Evolutionary conservation across 2,113 vertebrate genomes (phyloP), one percentile per base, ranked within the genome.

Genomic region (Archilochus colubris): DNA sequence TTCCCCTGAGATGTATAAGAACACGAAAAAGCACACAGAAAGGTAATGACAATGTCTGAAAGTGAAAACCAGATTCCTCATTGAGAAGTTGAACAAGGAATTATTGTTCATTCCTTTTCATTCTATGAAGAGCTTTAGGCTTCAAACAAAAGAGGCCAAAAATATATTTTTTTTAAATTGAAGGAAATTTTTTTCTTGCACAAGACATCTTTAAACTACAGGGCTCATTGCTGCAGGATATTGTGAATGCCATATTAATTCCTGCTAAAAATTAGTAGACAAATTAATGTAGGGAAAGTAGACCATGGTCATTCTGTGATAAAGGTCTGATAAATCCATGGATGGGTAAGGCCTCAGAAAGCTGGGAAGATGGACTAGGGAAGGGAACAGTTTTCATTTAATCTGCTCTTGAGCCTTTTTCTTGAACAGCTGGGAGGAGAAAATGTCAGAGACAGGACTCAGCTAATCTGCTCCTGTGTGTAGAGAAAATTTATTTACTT

Each of bases 1-100:
- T 4, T 91, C 95, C 80, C 88, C 53, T 38, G 95, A 75, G 95
- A 84, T 28, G 50, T 24, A 68, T 69, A 86, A 84, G 59, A 91
- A 83, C 86, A 83, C 0, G 4, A 67, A 78, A 83, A 95, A 90
- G 36, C 31, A 78, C 61, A 61, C 14, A 81, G 91, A 78, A 59
- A 61, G 40, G 62, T 69, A 72, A 25, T 10, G 82, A 58, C 0
- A 0, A 31, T 43, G 14, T 7, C 88, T 91, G 68, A 55, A 51
- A 88, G 38, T 76, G 53, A 57, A 86, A 83, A 90, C 7, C 43
- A 67, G 24, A 63, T 88, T 94, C 46, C 28, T 77, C 51, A 23
- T 12, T 1, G 0, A 86, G 88, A 51, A 59, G n/a, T 36, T 3
- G 3, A 85, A 9, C 28, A 46, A 64, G 57, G 31, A 54, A 24